Evolutionary conservation across 2,797 vertebrate genomes (phyloP), one percentile per base, ranked within the genome.

Genomic region (Gouania willdenowi): DNA sequence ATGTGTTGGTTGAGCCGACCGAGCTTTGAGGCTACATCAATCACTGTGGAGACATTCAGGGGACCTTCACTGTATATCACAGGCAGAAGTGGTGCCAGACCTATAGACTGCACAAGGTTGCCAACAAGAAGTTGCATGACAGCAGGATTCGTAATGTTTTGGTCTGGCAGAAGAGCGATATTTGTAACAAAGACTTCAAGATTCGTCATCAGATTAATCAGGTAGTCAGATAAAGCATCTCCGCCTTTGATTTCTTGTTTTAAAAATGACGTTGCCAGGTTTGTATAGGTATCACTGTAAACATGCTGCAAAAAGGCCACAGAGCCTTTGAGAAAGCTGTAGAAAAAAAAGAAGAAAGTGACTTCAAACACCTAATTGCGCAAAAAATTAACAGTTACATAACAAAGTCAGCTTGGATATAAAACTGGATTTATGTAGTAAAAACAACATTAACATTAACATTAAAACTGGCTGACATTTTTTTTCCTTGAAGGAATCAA

Each of bases 271-370:
- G 34, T 22, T 16, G 39, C 8, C 49, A 27, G 13, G 22, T 38
- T 14, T 37, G 17, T 59, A 16, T 49, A 66, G 14, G 44, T 13
- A 23, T 73, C 37, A 2, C 59, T 41, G 6, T 77, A 87, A 6
- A 77, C 8, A 22, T 60, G 23, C 38, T 87, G 71, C 18, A 89
- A 32, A 26, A 91, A 38, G 56, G 44, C 57, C 18, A 81, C 41
- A 8, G 70, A 57, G 60, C 86, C 89, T 58, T 83, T 79, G 37
- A 90, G 67, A 41, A 2, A 63, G 32, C 89, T 91, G 33, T 4
- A 33, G 13, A 66, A 11, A 70, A 20, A 48, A 54, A 16, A 67
- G 9, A 58, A 33, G 28, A 51, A 6, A 4, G 26, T 22, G 4
- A n/a, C n/a, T n/a, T n/a, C n/a, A n/a, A n/a, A n/a, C n/a, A n/a